Evolutionary conservation across 2,113 vertebrate species (phyloP).

Genomic region (Cranoglanis bouderius): DNA sequence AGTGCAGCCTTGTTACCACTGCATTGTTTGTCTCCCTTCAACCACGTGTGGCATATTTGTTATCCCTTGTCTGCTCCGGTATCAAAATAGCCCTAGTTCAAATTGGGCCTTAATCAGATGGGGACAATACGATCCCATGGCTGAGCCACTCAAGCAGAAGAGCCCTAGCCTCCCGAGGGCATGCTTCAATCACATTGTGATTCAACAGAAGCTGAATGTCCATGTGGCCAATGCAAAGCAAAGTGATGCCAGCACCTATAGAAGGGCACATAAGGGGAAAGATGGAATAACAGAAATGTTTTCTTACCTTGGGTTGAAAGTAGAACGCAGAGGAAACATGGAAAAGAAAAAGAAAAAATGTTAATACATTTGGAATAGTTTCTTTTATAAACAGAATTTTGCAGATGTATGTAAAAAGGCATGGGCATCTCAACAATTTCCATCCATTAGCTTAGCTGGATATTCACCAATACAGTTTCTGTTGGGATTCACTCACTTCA

Average conservation of each 20-base stretch:
- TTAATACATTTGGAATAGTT: slow-evolving; percentile 10
- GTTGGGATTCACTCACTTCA: neutral
- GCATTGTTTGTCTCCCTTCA: neutral
- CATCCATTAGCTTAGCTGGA: neutral
- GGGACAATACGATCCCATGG: slow-evolving; percentile 37
- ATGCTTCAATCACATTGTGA: slow-evolving; percentile 31
- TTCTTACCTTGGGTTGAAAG: slow-evolving; percentile 32
- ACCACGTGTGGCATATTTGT: neutral
- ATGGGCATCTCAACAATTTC: neutral
- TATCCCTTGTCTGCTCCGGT: neutral
- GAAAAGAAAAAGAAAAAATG: neutral
- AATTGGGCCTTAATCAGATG: slow-evolving; percentile 22
- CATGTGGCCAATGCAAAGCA: neutral
- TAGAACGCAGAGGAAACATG: neutral
- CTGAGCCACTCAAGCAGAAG: slow-evolving; percentile 35
- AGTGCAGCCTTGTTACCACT: neutral
- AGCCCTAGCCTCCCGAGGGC: slow-evolving; percentile 13
- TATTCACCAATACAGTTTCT: neutral
- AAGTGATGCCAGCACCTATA: neutral
- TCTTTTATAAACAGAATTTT: neutral
- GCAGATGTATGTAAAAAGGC: neutral
- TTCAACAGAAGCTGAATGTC: slow-evolving; percentile 7
- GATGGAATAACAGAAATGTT: neutral
- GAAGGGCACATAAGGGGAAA: neutral
- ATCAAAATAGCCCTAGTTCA: slow-evolving; percentile 34